Base-by-base conservation (phyloP, 1,140 invertebrate genomes). In the Cryptotermes secundus region DNA sequence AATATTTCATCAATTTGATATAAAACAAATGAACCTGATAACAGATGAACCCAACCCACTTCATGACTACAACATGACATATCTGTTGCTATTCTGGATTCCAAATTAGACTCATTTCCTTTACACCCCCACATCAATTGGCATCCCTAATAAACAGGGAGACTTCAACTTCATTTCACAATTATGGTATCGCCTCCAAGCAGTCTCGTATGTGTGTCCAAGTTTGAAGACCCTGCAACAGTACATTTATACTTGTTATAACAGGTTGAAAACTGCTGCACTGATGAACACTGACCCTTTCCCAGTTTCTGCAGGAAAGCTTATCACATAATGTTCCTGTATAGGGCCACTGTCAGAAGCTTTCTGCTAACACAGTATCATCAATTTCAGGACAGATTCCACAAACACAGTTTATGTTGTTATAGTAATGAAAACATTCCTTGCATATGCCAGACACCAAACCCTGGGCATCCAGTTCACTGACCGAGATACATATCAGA, bases 201-300 rank as follows among this genome's bases (percentile, higher is more conserved):
- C 94, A 95, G 87, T 94, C 92, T 87, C 93, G 92, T 86, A 95
- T 94, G 90, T 95, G 93, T 82, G 92, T 93, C 95, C 95, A 95
- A 81, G 93, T 92, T 90, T 95, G 94, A 72, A 95, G 89, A 83
- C 94, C 93, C 94, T 95, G 89, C 65, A 92, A 91, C 87, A 86
- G 85, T 85, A 86, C 86, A 59, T 83, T 80, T 2, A 85, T 12
- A 36, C 42, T 38, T 34, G 34, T 34, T 85, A 81, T 6, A 83
- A 35, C 79, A 34, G 49, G 31, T 34, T 35, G 36, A 38, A 22
- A 42, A 45, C 35, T 26, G 35, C 26, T 31, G n/a, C 38, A 42
- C 35, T 36, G 35, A 34, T 12, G 26, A 35, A 34, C 24, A 34
- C 12, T 7, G 34, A 34, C 24, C 26, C 4, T 10, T 26, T 35